Base-by-base conservation (phyloP, 2,888 invertebrate species). In the Blomia tropicalis region DNA sequence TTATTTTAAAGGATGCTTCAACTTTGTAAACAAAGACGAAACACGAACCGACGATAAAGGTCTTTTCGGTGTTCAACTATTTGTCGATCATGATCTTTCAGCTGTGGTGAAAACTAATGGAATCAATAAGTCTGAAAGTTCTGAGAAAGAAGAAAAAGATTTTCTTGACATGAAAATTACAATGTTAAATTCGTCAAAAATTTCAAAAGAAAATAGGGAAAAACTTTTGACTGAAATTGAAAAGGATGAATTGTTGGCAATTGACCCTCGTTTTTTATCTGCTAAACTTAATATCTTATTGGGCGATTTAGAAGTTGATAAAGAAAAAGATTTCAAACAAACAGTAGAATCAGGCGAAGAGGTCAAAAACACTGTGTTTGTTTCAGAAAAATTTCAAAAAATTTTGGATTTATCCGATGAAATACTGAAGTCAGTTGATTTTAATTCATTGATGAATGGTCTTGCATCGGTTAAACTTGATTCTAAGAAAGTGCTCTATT, bases 401-500 rank as follows among this genome's bases (percentile, higher is more conserved):
- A 27, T 29, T 19, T n/a, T 56, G 17, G 56, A 56, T n/a, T 14
- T 56, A n/a, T 27, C 56, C 30, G 66, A 70, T 59, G 68, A 75
- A 73, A 66, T 56, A 75, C 5, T 75, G 75, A 76, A 77, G 7
- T 79, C 81, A 66, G 82, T 90, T 25, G 85, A 91, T 72, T 82
- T 83, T 67, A 83, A 84, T 23, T 81, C 83, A 67, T 73, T 95
- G 66, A 77, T 93, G 30, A 83, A 85, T 0, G 85, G 83, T 72
- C 81, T 84, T 66, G 92, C 92, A 3, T 80, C 86, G n/a, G 4
- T 59, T 70, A 92, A 91, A 75, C 81, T 80, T 64, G 91, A 93
- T 73, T 80, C 66, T 43, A 68, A 67, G 43, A 66, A 67, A 2
- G 43, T 41, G 31, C n/a, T 31, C n/a, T 23, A 61, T 43, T 43